These are phyloP conservation scores for Hyles vespertilio DNA, from an alignment of 1,140 invertebrate species.

Conservation along the genomic window DNA sequence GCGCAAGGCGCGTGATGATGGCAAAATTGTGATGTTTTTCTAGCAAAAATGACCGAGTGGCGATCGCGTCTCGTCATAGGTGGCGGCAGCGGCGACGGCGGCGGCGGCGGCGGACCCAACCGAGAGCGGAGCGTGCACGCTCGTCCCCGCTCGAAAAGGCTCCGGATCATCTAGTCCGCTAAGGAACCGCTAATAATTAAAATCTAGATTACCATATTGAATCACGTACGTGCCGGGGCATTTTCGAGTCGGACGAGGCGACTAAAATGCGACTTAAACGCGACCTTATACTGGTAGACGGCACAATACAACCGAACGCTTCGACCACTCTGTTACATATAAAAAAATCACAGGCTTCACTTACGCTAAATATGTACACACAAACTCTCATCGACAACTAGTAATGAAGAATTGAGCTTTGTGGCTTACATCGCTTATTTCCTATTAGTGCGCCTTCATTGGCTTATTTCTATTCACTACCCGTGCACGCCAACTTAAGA, in stretches of 20 bases:
- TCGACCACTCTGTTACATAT: constrained; percentile 48
- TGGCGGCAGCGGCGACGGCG: constrained; percentile 6
- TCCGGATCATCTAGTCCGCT: not conserved
- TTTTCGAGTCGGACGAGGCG: constrained; percentile 25
- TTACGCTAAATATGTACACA: constrained; percentile 71
- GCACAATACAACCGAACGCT: constrained; percentile 19
- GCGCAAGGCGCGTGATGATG: constrained; percentile 58
- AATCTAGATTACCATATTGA: constrained; percentile 15
- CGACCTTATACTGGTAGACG: no score
- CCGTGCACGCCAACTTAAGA: constrained; percentile 9
- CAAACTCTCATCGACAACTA: constrained; percentile 66
- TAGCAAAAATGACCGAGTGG: constrained; percentile 33
- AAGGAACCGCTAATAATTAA: constrained; percentile 1
- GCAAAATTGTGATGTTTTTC: constrained; percentile 74
- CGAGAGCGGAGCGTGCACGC: constrained; percentile 11
- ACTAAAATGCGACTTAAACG: constrained; percentile 11
- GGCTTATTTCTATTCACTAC: constrained; percentile 35
- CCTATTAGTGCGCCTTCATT: constrained; percentile 43
- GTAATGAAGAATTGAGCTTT: constrained; percentile 63
- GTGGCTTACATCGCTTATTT: constrained; percentile 57
- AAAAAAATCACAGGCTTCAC: constrained; percentile 61
- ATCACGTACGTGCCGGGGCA: constrained; percentile 18
- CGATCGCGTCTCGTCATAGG: constrained; percentile 12
- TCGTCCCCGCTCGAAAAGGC: constrained; percentile 24
- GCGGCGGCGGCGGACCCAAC: constrained; percentile 7